Evolutionary conservation across 2,888 invertebrate genomes (phyloP).

Genomic region (Clitarchus hookeri): DNA sequence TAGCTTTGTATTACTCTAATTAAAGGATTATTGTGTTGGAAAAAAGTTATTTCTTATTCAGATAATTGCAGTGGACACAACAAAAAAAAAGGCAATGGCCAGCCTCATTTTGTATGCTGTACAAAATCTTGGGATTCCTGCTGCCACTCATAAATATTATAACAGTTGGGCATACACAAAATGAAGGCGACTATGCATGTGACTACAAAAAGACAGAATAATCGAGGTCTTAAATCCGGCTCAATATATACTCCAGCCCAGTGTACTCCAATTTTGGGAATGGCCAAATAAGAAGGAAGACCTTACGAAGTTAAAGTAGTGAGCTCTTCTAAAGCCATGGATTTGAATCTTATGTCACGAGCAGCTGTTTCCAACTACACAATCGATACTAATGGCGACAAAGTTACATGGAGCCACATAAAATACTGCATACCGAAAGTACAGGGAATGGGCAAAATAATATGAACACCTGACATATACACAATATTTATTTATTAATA

Average conservation of each 20-base stretch:
- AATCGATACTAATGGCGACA: conserved; percentile 15
- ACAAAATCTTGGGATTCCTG: neutral
- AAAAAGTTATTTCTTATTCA: conserved; percentile 27
- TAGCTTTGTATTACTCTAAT: conserved; percentile 18
- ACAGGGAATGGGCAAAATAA: no score
- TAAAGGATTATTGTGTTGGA: conserved; percentile 3
- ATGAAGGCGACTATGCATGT: no score
- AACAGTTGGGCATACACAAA: neutral
- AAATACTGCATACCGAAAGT: neutral
- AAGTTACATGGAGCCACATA: conserved; percentile 20
- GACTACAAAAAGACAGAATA: neutral
- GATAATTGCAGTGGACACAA: conserved; percentile 30
- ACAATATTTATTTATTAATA: no score
- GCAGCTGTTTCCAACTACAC: conserved; percentile 20
- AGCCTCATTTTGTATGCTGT: conserved; percentile 20
- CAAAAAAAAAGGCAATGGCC: conserved; percentile 24
- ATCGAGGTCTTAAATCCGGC: conserved; percentile 11
- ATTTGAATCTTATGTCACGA: neutral
- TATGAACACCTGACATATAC: no score
- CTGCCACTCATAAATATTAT: conserved; percentile 26
- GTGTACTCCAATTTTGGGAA: neutral
- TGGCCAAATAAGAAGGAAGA: conserved; percentile 21
- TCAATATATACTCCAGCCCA: conserved; percentile 27
- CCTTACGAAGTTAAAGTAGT: conserved; percentile 21
- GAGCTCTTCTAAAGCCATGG: conserved; percentile 12